Conservation (phyloP, 2,888 invertebrate species). For the Drosophila aldrichi region DNA sequence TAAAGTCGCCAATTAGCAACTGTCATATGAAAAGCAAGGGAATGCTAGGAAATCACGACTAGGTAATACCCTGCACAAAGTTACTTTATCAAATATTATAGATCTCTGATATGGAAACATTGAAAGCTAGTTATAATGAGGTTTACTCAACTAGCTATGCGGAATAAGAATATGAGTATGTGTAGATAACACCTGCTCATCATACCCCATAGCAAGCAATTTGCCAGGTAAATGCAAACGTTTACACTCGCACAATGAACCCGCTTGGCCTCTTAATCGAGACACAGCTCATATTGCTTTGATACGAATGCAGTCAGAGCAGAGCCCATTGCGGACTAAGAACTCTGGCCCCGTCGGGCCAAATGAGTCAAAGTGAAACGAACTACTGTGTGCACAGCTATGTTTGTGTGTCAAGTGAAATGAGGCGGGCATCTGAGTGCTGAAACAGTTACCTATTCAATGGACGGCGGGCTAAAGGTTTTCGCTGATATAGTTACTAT, state of each 20-base stretch:
- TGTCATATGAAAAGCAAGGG: not conserved
- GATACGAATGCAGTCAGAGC: conserved; percentile 30
- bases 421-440: conserved; percentile 42
- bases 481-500: conserved; percentile 46
- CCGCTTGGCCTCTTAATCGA: conserved; percentile 6
- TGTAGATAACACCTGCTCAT: not conserved
- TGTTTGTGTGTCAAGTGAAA: conserved; percentile 56
- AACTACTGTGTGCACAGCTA: conserved; percentile 16
- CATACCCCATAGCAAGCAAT: not conserved
- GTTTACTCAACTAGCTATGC: too few species aligned
- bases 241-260: conserved; percentile 7
- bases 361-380: conserved; percentile 42
- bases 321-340: conserved; percentile 36
- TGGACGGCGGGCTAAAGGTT: conserved; percentile 43
- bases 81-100: too few species aligned
- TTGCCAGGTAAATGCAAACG: not conserved
- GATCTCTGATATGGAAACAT: rapidly evolving
- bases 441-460: conserved; percentile 67
- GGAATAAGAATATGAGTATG: too few species aligned
- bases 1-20: not conserved
- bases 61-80: not conserved
- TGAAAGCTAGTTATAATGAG: not conserved
- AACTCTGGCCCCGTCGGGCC: conserved; percentile 14
- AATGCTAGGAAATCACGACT: not conserved
- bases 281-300: conserved; percentile 17